These are phyloP conservation scores for Liodrosophila aerea DNA, from an alignment of 2,888 invertebrate species.

Conservation along the genomic window DNA sequence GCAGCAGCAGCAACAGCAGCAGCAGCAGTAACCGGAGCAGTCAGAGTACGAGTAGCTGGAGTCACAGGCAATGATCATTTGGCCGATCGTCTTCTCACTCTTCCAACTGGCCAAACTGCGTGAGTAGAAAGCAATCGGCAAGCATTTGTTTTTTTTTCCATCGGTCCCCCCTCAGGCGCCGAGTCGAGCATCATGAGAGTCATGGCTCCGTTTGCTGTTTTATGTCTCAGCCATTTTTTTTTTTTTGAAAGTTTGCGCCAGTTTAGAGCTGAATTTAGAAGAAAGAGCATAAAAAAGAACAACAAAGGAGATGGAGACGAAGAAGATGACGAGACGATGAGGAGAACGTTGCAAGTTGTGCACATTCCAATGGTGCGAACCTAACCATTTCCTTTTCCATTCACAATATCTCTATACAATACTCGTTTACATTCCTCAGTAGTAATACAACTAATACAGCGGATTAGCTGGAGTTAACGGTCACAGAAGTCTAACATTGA, in stretches of 20 bases:
- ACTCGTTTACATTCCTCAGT: slow-evolving; percentile 7
- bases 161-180: slow-evolving; percentile 36
- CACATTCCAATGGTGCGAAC: slow-evolving; percentile 26
- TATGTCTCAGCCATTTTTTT: slow-evolving; percentile 19
- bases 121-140: slow-evolving; percentile 51
- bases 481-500: background rate
- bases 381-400: slow-evolving; percentile 31
- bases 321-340: too few species aligned
- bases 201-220: slow-evolving; percentile 44
- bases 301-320: too few species aligned
- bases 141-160: slow-evolving; percentile 13
- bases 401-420: too few species aligned
- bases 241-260: slow-evolving; percentile 65
- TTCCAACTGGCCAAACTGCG: slow-evolving; percentile 39
- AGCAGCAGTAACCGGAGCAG: slow-evolving; percentile 22
- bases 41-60: slow-evolving; percentile 5
- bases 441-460: slow-evolving; percentile 8
- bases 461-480: background rate
- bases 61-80: slow-evolving; percentile 18
- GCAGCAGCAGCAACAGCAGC: background rate
- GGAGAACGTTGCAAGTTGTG: slow-evolving; percentile 23
- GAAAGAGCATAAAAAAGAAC: slow-evolving; percentile 43
- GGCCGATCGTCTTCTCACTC: slow-evolving; percentile 13
- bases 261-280: slow-evolving; percentile 53
- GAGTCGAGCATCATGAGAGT: slow-evolving; percentile 22